phyloP scores from a whole-genome alignment of 1,140 invertebrate species.

The Pseudomyrmex cubaensis region DNA sequence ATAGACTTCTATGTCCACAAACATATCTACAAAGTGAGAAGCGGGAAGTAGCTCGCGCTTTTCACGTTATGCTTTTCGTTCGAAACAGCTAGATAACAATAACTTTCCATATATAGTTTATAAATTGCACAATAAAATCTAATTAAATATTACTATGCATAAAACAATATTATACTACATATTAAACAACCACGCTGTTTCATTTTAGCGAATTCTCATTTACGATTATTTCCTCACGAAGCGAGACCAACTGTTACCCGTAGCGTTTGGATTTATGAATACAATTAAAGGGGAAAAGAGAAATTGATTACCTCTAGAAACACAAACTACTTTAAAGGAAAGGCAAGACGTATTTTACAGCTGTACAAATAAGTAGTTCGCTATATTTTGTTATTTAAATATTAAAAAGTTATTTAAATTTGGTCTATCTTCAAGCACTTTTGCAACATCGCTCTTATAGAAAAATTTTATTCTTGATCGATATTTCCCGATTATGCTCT shows the following conservation, averaged over 20 bases:
- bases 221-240: neutral
- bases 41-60: neutral
- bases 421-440: no score
- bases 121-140: neutral
- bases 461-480: neutral
- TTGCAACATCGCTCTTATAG: no score
- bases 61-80: slow-evolving; percentile 1
- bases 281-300: slow-evolving; percentile 16
- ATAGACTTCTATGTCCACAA: slow-evolving; percentile 62
- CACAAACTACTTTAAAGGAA: slow-evolving; percentile 11
- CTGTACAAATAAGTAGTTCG: neutral
- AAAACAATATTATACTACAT: neutral
- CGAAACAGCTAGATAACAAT: neutral
- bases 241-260: slow-evolving; percentile 9
- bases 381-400: no score
- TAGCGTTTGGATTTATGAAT: neutral
- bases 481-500: neutral
- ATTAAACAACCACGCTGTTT: neutral
- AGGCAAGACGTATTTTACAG: neutral
- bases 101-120: neutral
- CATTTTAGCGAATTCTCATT: slow-evolving; percentile 18
- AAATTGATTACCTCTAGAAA: slow-evolving; percentile 22
- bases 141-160: neutral
- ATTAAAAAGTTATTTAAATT: no score
- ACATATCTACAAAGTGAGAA: slow-evolving; percentile 38